Evolutionary conservation across 1,140 invertebrate genomes (phyloP).

Genomic region (Drosophila nikananu): DNA sequence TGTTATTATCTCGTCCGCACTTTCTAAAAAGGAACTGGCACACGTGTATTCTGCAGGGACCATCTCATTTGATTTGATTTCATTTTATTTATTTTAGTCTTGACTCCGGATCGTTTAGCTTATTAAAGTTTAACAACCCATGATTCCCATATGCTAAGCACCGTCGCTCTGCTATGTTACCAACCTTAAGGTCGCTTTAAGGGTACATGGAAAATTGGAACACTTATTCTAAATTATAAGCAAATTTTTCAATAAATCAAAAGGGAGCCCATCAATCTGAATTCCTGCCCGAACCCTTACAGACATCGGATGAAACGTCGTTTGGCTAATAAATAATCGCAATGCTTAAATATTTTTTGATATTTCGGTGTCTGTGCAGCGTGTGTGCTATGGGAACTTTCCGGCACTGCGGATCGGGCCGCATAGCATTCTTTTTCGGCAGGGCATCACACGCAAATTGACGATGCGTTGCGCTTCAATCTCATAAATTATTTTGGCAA

Average conservation of each 20-base stretch:
- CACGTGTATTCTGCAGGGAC: not conserved
- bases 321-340: slow-evolving; percentile 50
- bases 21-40: not conserved
- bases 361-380: slow-evolving; percentile 40
- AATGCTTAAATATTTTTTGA: slow-evolving; percentile 42
- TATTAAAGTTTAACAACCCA: not conserved
- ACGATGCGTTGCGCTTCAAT: slow-evolving; percentile 77
- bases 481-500: slow-evolving; percentile 85
- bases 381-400: slow-evolving; percentile 57
- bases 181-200: not conserved
- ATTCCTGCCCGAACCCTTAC: not conserved
- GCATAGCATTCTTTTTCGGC: slow-evolving; percentile 47
- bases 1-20: slow-evolving; percentile 11
- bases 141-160: not conserved
- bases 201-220: slow-evolving; percentile 34
- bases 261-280: slow-evolving; percentile 36
- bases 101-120: not conserved
- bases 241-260: slow-evolving; percentile 50
- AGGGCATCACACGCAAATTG: slow-evolving; percentile 76
- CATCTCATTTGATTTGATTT: not conserved
- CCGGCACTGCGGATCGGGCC: slow-evolving; percentile 15
- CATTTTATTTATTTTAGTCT: not conserved
- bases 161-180: not conserved
- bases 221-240: slow-evolving; percentile 47
- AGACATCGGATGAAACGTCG: slow-evolving; percentile 7